Evolutionary conservation across 2,888 invertebrate species (phyloP), one percentile per base, ranked within the genome.

Genomic region (Euclidia mi): DNA sequence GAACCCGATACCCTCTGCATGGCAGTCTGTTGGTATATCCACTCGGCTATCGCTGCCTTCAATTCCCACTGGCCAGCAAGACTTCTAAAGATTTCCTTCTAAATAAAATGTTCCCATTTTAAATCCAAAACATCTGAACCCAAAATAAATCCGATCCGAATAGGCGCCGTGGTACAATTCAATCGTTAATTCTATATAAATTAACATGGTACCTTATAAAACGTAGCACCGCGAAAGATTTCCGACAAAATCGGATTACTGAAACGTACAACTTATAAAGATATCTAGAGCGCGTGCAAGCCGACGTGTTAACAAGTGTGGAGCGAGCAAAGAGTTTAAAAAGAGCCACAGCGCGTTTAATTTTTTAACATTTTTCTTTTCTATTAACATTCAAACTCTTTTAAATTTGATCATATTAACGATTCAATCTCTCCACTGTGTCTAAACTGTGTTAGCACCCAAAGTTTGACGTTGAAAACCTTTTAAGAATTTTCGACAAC

Each of bases 291-390:
- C 44, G 46, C 43, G 46, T 48, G 61, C 46, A 60, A 67, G 52
- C 46, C 46, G 9, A 15, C 9, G 40, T 59, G 61, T 66, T 65
- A 68, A 74, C 69, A 69, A 70, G 50, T 65, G 53, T 50, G 51
- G 46, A 38, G 42, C 38, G 52, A 58, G 64, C 53, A 59, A 57
- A 45, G 46, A 40, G 42, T 52, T 62, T 49, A 42, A 58, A 59
- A 64, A 60, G 45, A 43, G 31, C 29, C 34, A 42, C 28, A 37
- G 43, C 11, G n/a, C 38, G 45, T 62, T 59, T 55, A 58, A 66
- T 65, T 62, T 62, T 64, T 56, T 57, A 60, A 65, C 37, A 56
- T 29, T 55, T 63, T 50, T 37, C n/a, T 17, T 10, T 42, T 2
- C 43, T 49, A 35, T 47, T 32, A 38, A 46, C 28, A 17, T n/a